Evolutionary conservation across 2,797 vertebrate genomes (phyloP).

Genomic region (Octomys mimax): DNA sequence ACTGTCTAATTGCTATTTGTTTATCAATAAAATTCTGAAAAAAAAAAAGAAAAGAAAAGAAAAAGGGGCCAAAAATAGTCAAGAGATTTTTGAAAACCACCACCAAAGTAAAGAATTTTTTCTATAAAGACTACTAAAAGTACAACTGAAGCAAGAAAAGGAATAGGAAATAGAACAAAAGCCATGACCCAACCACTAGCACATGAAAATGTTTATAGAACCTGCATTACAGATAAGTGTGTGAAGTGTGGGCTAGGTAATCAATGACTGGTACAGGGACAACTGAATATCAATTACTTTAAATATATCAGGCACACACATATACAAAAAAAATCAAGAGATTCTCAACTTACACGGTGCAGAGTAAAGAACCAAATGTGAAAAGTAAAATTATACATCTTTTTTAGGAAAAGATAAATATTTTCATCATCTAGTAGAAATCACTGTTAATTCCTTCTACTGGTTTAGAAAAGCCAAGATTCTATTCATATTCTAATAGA

Average conservation of each 20-base stretch:
- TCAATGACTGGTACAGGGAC: not conserved
- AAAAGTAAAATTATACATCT: not conserved
- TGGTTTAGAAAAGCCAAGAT: not conserved
- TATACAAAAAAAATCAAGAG: not conserved
- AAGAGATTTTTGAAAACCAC: conserved; percentile 10
- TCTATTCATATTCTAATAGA: not conserved
- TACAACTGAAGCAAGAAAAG: not conserved
- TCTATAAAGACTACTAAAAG: not conserved
- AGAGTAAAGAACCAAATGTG: not conserved
- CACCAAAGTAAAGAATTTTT: not conserved
- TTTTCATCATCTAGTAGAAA: not conserved
- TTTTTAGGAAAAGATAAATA: conserved; percentile 6
- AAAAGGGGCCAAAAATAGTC: no score
- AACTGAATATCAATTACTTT: not conserved
- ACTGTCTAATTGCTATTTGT: no score
- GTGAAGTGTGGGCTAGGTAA: not conserved
- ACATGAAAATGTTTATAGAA: not conserved
- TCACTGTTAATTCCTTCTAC: not conserved
- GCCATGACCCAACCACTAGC: not conserved
- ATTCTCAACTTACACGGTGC: not conserved
- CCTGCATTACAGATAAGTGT: not conserved
- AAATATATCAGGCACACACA: not conserved
- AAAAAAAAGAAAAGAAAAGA: no score
- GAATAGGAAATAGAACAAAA: not conserved
- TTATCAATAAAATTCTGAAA: no score